These are phyloP conservation scores for Caenorhabditis brenneri DNA, from an alignment of 1,140 invertebrate genomes.

Conservation along the genomic window DNA sequence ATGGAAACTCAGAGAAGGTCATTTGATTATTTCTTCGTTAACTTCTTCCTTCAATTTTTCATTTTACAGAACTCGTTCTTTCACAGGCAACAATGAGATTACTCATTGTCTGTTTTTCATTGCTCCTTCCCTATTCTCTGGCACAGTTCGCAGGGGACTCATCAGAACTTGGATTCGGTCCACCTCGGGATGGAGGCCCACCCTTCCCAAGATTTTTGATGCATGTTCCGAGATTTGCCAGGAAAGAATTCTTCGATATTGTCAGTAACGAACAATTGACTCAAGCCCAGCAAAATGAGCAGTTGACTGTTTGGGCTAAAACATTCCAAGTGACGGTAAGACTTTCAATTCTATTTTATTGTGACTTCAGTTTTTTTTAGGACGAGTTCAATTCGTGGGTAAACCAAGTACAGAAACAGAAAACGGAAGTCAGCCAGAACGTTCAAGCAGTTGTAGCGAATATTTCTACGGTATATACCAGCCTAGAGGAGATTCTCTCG, in stretches of 20 bases:
- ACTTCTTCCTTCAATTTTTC: background rate
- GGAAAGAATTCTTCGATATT: conserved; percentile 32
- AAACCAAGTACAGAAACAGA: background rate
- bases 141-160: conserved; percentile 19
- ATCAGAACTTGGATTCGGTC: background rate
- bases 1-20: background rate
- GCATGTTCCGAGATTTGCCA: conserved; percentile 13
- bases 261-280: conserved; percentile 5
- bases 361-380: background rate
- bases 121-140: background rate
- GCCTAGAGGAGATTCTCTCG: conserved; percentile 13
- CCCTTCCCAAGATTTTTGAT: conserved; percentile 1
- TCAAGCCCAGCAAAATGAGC: background rate
- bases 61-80: background rate
- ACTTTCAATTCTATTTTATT: too few relatives aligned
- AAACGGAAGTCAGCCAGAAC: background rate
- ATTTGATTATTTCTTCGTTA: background rate
- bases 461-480: background rate
- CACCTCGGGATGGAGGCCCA: conserved; percentile 12
- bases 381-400: conserved; percentile 8
- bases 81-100: background rate
- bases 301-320: conserved; percentile 3
- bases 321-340: conserved; percentile 17
- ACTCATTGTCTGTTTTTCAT: background rate
- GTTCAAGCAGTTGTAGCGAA: background rate